These are phyloP conservation scores for Polymixis lichenea DNA, from an alignment of 2,888 invertebrate species.

Conservation along the genomic window DNA sequence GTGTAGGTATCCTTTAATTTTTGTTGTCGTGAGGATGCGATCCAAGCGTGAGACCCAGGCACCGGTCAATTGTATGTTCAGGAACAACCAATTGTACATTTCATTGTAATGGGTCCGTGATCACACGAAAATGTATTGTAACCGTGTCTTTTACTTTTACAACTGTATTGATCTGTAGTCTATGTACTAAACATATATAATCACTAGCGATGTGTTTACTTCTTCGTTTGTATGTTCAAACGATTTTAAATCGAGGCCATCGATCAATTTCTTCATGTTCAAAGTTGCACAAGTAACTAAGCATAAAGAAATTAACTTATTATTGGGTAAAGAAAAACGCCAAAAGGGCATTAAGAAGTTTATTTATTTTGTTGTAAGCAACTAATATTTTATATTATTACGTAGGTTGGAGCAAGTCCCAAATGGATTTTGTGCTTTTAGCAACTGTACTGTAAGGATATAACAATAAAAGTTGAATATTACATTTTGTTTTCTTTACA, in stretches of 20 bases:
- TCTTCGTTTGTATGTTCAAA: constrained; percentile 69
- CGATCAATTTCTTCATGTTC: constrained; percentile 86
- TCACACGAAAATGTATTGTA: constrained; percentile 50
- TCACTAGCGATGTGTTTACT: constrained; percentile 60
- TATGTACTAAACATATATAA: constrained; percentile 54
- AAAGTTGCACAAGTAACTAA: constrained; percentile 85
- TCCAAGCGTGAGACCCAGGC: constrained; percentile 66
- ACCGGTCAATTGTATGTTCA: constrained; percentile 78
- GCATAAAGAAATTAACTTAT: constrained; percentile 85
- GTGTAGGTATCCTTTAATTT: constrained; percentile 49
- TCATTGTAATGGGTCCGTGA: constrained; percentile 87
- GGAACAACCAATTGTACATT: constrained; percentile 85
- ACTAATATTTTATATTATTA: constrained; percentile 88
- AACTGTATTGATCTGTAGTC: constrained; percentile 59
- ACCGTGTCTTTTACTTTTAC: constrained; percentile 60
- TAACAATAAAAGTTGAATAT: constrained; percentile 83
- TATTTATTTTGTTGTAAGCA: constrained; percentile 89
- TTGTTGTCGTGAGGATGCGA: constrained; percentile 55
- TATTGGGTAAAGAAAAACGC: constrained; percentile 82
- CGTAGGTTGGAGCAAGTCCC: constrained; percentile 83
- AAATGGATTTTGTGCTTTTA: constrained; percentile 86
- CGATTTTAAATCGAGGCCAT: constrained; percentile 89
- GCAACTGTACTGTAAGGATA: constrained; percentile 85
- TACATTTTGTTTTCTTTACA: constrained; percentile 67
- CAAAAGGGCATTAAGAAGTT: constrained; percentile 86